Percentiles rank a stretch among this genome's conserved stretches.
Conservation (phyloP, 2,797 vertebrate species). For the Acestrorhynchus altus region DNA sequence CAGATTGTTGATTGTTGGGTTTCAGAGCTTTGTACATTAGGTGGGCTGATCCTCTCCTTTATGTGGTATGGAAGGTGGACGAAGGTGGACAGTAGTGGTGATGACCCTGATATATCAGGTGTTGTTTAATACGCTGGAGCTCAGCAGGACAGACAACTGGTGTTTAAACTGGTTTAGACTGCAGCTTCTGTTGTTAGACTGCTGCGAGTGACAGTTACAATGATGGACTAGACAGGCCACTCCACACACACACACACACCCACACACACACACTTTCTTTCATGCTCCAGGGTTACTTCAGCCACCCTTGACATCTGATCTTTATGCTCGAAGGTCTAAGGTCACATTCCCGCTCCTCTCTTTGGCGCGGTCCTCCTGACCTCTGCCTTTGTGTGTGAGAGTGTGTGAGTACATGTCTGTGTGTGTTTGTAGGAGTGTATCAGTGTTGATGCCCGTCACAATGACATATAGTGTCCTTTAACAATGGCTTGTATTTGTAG, state of each 20-base stretch:
- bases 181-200: background rate
- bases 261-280: constrained; percentile 29
- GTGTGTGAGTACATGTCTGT: constrained; percentile 13
- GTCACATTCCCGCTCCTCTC: constrained; percentile 40
- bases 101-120: no score
- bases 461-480: background rate
- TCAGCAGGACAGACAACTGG: background rate
- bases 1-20: no score
- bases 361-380: constrained; percentile 44
- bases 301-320: constrained; percentile 46
- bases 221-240: background rate
- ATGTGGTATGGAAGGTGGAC: no score
- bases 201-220: background rate
- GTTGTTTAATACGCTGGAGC: background rate
- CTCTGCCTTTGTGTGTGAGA: constrained; percentile 10
- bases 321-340: constrained; percentile 40
- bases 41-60: no score
- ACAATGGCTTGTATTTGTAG: background rate
- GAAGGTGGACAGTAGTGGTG: no score
- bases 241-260: constrained; percentile 16
- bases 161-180: background rate
- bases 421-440: background rate
- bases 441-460: background rate
- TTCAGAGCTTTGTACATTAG: no score
- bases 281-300: constrained; percentile 29